Conservation (phyloP, 2,113 vertebrate genomes). For the Anguilla rostrata region DNA sequence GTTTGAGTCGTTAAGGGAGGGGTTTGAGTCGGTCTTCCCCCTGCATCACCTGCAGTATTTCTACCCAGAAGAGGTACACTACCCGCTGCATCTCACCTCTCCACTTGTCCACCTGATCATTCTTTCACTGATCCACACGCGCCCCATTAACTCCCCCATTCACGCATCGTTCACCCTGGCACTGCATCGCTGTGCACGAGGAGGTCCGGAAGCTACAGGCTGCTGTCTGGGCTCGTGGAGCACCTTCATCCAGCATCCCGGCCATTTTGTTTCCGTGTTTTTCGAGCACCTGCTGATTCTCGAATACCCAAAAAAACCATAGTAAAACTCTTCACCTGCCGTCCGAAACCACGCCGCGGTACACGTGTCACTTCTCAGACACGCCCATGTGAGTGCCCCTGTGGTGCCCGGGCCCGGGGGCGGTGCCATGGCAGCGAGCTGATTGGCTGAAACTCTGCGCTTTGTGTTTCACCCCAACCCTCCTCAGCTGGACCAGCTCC, state of each 20-base stretch:
- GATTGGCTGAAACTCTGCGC: too few species aligned
- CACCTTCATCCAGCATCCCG: neutral
- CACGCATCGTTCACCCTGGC: neutral
- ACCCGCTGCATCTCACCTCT: neutral
- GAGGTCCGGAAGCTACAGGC: too few species aligned
- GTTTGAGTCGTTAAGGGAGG: conserved; percentile 97
- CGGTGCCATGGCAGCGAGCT: too few species aligned
- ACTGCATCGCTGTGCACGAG: too few species aligned
- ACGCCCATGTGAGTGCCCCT: too few species aligned
- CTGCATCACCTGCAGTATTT: conserved; percentile 98
- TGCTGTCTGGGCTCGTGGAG: too few species aligned
- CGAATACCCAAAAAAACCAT: too few species aligned
- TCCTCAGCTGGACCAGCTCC: conserved; percentile 88
- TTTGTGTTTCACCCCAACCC: neutral
- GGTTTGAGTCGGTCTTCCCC: conserved; percentile 97
- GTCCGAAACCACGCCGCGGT: too few species aligned
- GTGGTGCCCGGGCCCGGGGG: too few species aligned
- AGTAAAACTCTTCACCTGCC: too few species aligned
- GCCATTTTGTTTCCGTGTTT: neutral
- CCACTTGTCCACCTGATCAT: neutral
- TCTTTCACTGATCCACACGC: too few species aligned
- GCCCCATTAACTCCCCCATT: neutral
- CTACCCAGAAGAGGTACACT: conserved; percentile 91
- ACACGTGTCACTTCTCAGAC: too few species aligned
- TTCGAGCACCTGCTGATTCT: neutral